Evolutionary conservation across 2,113 vertebrate species (phyloP).

Genomic region (Pelmatolapia mariae): DNA sequence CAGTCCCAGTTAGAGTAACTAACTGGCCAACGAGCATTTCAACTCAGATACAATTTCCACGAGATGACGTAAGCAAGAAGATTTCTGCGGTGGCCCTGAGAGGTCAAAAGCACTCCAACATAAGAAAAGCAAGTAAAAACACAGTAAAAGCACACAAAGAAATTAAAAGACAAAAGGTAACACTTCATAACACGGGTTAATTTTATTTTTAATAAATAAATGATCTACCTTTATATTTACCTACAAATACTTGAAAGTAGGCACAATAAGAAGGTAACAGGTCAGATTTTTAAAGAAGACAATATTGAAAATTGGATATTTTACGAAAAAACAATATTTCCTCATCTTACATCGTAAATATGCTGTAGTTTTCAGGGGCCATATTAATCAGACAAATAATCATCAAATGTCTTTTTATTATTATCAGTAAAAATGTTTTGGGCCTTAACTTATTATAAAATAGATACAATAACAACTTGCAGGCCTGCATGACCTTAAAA

Average conservation of each 20-base stretch:
- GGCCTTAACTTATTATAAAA: fast-evolving
- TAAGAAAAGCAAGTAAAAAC: not conserved
- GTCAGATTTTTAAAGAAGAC: not conserved
- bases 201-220: not conserved
- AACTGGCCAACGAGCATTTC: not conserved
- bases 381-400: not conserved
- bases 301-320: not conserved
- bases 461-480: not conserved
- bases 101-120: not conserved
- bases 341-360: fast-evolving
- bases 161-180: not conserved
- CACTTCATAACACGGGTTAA: fast-evolving
- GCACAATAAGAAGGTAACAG: not conserved
- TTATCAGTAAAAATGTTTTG: not conserved
- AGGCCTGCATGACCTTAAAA: not conserved
- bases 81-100: not conserved
- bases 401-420: not conserved
- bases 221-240: not conserved
- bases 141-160: not conserved
- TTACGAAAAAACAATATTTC: not conserved
- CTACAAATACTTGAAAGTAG: not conserved
- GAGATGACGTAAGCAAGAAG: fast-evolving
- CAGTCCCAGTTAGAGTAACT: not conserved
- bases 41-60: fast-evolving
- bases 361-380: not conserved